Base-by-base conservation (phyloP, 2,113 vertebrate genomes). In the Macquaria australasica region DNA sequence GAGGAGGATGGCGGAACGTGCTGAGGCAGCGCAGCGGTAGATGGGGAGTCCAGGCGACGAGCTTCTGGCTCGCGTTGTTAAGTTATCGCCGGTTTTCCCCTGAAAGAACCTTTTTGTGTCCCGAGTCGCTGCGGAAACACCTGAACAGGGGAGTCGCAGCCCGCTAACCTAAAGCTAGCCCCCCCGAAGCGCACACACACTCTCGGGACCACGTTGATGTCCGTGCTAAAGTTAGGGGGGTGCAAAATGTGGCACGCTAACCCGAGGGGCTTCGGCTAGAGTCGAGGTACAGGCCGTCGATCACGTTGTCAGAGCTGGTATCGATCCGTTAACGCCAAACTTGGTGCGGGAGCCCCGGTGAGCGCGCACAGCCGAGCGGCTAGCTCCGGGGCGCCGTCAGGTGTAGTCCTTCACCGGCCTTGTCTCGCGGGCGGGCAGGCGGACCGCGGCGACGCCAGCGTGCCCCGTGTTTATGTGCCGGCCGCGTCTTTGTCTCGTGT, bases 381-480 rank as follows among this genome's bases (percentile, higher is more conserved):
- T 88, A 87, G 89, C 89, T 85, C 84, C 87, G 76, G 88, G 86
- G 41, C 6, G 80, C 73, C 78, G 91, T 90, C 89, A 93, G 88
- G 92, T 90, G 91, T 79, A 75, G 73, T 87, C 88, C 90, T 81
- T 88, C 86, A 66, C 84, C 82, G 87, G 91, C 88, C 86, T 89
- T 37, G 51, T 67, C 78, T 81, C 82, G 12, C 84, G 66, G 60
- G 12, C 84, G 66, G 60, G 48, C 81, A 64, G 43, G 3, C 43
- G 76, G 73, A 5, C 39, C 31, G 48, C 9, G 58, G 3, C 18
- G 48, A 28, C 56, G 56, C 5, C 74, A 9, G 2, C 8, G 41
- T 58, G 59, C 67, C 15, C n/a, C 8, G 16, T 50, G 67, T 69
- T 56, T 10, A 0, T 6, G 37, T 8, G 34, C 41, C 18, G 3